phyloP scores from a whole-genome alignment of 1,140 invertebrate genomes.

The Mya arenaria region DNA sequence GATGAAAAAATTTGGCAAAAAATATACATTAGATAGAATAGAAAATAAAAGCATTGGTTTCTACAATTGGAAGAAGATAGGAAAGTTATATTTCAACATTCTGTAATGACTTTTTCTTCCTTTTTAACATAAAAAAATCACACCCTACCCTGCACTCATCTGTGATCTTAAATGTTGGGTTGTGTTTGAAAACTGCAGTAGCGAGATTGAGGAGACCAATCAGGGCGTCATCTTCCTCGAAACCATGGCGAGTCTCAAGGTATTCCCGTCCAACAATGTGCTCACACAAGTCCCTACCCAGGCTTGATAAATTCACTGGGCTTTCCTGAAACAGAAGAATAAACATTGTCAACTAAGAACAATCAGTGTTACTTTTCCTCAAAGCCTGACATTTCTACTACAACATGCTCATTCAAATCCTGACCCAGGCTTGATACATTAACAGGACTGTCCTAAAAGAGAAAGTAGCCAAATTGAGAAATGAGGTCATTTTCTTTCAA shows the following conservation, averaged over 20 bases:
- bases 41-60: too few species aligned
- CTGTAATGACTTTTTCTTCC: too few species aligned
- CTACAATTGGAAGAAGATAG: too few species aligned
- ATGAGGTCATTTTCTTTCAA: too few species aligned
- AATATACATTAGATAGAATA: too few species aligned
- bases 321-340: conserved; percentile 60
- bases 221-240: conserved; percentile 92
- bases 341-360: not conserved
- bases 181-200: conserved; percentile 93
- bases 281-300: conserved; percentile 89
- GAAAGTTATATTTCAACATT: too few species aligned
- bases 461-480: too few species aligned
- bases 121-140: too few species aligned
- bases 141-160: conserved; percentile 87
- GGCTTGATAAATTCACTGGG: conserved; percentile 87
- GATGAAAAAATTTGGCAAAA: too few species aligned
- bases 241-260: conserved; percentile 89
- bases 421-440: conserved; percentile 90
- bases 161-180: conserved; percentile 91
- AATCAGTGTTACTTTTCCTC: too few species aligned
- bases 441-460: conserved; percentile 79
- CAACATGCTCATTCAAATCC: conserved; percentile 88
- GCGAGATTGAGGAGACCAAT: conserved; percentile 93
- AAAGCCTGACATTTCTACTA: too few species aligned
- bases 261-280: conserved; percentile 90